Conservation (phyloP, 2,797 vertebrate genomes). For the Coccyzus lansbergi region DNA sequence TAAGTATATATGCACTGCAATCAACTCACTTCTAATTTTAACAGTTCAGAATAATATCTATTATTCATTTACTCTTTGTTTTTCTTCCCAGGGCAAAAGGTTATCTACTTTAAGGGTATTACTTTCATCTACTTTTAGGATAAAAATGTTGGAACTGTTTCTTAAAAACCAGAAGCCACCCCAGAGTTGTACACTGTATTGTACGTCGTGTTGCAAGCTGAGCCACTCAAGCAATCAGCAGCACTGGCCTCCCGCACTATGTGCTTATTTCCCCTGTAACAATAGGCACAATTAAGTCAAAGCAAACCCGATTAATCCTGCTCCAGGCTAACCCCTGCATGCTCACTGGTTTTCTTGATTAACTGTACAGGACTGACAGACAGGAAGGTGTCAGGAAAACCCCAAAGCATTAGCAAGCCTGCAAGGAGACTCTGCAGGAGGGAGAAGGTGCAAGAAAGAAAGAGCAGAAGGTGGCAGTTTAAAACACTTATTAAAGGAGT, state of each 20-base stretch:
- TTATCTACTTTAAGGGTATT: background rate
- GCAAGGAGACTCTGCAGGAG: conserved; percentile 37
- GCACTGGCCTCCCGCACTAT: background rate
- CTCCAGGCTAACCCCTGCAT: conserved; percentile 39
- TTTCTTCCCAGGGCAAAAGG: background rate
- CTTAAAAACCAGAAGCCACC: background rate
- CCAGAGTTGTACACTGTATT: background rate
- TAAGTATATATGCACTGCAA: background rate
- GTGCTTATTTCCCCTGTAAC: conserved; percentile 36
- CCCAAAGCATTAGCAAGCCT: conserved; percentile 37
- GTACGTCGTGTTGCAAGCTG: background rate
- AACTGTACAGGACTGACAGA: conserved; percentile 24
- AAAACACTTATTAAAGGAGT: conserved; percentile 67
- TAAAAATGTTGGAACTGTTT: background rate
- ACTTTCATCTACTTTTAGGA: background rate
- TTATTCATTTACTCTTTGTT: background rate
- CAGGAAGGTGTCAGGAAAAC: conserved; percentile 53
- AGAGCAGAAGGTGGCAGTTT: conserved; percentile 51
- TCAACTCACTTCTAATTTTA: background rate
- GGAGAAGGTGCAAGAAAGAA: conserved; percentile 41
- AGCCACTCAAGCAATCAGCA: conserved; percentile 53
- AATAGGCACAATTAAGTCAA: conserved; percentile 64
- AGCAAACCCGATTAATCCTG: conserved; percentile 44
- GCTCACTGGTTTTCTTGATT: conserved; percentile 55
- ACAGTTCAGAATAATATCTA: background rate